Conservation (phyloP, 1,140 invertebrate species). For the Drosophila tropicalis region DNA sequence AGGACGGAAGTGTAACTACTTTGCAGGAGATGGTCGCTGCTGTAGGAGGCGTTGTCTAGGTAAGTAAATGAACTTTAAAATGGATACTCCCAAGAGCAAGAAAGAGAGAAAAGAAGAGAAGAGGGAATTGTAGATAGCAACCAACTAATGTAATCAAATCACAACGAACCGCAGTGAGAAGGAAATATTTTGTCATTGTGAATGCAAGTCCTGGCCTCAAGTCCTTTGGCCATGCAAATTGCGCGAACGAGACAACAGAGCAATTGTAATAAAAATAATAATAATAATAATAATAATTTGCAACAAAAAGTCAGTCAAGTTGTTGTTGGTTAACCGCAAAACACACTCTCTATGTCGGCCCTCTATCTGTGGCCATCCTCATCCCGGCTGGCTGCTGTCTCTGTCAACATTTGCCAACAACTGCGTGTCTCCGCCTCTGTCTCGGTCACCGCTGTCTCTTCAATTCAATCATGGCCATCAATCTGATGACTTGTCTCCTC, state of each 20-base stretch:
- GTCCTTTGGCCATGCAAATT: conserved; percentile 27
- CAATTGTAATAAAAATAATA: conserved; percentile 51
- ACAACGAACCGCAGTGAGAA: conserved; percentile 55
- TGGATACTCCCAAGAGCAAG: conserved; percentile 36
- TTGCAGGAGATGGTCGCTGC: not conserved
- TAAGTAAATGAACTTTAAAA: conserved; percentile 79
- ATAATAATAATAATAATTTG: conserved; percentile 70
- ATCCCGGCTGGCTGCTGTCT: conserved; percentile 41
- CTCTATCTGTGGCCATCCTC: not conserved
- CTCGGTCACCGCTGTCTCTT: conserved; percentile 28
- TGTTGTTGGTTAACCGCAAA: conserved; percentile 48
- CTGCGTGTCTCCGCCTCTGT: not conserved
- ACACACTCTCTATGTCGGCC: conserved; percentile 22
- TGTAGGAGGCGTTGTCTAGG: conserved; percentile 23
- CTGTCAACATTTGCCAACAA: conserved; percentile 71
- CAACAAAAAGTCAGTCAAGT: conserved; percentile 79
- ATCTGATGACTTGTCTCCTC: conserved; percentile 44
- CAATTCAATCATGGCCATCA: conserved; percentile 37
- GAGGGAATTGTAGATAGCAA: conserved; percentile 15
- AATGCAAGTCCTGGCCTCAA: conserved; percentile 68
- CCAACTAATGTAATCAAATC: conserved; percentile 78
- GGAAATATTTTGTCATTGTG: conserved; percentile 72
- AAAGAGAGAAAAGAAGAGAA: conserved; percentile 3
- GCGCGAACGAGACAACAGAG: conserved; percentile 37
- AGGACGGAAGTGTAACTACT: conserved; percentile 65